Percentiles rank a stretch among this genome's conserved stretches.
Conservation (phyloP, 2,797 vertebrate species). For the Pseudocheirus occidentalis region DNA sequence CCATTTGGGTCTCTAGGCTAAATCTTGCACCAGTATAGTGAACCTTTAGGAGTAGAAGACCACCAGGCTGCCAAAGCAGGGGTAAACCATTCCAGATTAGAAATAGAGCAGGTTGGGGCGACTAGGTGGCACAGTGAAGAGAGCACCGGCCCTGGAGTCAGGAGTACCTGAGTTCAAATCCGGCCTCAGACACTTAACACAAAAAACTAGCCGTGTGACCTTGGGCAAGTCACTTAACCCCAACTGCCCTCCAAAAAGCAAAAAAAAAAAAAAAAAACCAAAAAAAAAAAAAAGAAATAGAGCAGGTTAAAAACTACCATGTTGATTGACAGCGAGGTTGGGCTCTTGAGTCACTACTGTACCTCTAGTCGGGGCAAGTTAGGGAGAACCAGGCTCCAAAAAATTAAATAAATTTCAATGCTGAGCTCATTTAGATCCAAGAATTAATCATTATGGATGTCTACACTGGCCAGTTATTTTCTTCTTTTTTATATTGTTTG, state of each 20-base stretch:
- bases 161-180: too few species aligned
- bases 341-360: neutral
- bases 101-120: neutral
- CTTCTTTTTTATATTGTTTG: too few species aligned
- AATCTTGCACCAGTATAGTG: neutral
- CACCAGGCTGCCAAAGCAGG: neutral
- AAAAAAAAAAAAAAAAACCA: too few species aligned
- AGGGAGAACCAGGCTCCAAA: neutral
- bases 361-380: neutral
- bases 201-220: too few species aligned
- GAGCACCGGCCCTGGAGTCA: too few species aligned
- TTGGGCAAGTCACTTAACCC: too few species aligned
- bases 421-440: neutral
- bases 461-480: too few species aligned
- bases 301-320: neutral
- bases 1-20: neutral
- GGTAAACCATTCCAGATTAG: neutral
- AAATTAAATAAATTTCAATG: too few species aligned
- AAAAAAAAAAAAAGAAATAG: too few species aligned
- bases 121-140: too few species aligned
- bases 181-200: too few species aligned
- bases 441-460: neutral
- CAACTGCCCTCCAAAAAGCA: too few species aligned
- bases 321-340: neutral
- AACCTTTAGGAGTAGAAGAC: neutral